Conservation (phyloP, 2,888 invertebrate species). For the Spilarctia lutea region DNA sequence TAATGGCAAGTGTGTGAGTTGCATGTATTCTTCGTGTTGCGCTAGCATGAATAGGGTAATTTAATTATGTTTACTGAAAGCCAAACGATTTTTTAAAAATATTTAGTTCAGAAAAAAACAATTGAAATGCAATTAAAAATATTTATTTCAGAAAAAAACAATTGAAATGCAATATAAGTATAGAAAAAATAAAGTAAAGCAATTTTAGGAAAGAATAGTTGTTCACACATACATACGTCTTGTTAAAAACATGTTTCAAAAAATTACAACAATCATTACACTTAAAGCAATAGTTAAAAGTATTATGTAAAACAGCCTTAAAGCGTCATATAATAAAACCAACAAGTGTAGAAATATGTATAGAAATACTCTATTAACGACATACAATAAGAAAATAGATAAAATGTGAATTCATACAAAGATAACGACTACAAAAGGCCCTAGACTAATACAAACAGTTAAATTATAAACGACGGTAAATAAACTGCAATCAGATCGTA, state of each 20-base stretch:
- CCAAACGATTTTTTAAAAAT: constrained; percentile 4
- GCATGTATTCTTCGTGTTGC: not conserved
- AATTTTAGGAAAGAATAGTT: constrained; percentile 25
- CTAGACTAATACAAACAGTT: constrained; percentile 17
- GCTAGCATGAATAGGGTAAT: not conserved
- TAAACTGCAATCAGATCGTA: constrained; percentile 28
- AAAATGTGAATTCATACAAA: constrained; percentile 28
- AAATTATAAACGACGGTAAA: not conserved
- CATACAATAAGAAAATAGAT: constrained; percentile 6
- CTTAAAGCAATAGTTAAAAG: constrained; percentile 43
- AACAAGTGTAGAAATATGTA: constrained; percentile 47
- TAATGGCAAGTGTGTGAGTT: too few relatives aligned
- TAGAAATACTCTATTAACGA: constrained; percentile 37
- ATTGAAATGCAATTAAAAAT: constrained; percentile 36
- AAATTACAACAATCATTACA: constrained; percentile 25
- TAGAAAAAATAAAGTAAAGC: constrained; percentile 15
- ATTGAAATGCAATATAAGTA: constrained; percentile 32
- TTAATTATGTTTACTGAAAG: not conserved
- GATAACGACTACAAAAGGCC: constrained; percentile 26
- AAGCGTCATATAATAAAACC: constrained; percentile 33
- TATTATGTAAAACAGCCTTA: constrained; percentile 35
- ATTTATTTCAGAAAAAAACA: constrained; percentile 41
- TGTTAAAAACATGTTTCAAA: constrained; percentile 31
- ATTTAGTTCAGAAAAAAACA: constrained; percentile 41
- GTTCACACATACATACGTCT: constrained; percentile 29